These are phyloP conservation scores for Euura lappo DNA, from an alignment of 1,140 invertebrate genomes.

Conservation along the genomic window DNA sequence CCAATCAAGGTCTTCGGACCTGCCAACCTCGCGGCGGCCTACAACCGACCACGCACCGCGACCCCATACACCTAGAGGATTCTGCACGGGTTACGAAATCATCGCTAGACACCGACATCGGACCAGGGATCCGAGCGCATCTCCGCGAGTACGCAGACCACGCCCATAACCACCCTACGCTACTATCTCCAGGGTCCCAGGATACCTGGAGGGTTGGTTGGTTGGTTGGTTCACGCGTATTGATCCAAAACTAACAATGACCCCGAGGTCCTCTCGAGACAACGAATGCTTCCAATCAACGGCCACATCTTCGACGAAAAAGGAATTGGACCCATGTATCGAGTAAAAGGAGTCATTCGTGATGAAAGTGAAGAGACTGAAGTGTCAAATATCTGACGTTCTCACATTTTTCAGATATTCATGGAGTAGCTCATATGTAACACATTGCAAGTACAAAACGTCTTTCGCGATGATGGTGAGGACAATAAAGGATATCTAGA, in stretches of 20 bases:
- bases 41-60: neutral
- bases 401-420: too few relatives aligned
- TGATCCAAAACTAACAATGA: constrained; percentile 56
- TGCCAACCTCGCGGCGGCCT: constrained; percentile 50
- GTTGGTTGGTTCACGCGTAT: constrained; percentile 44
- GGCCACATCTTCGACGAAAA: too few relatives aligned
- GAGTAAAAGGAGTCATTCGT: too few relatives aligned
- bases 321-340: too few relatives aligned
- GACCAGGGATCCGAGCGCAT: constrained; percentile 33
- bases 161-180: constrained; percentile 40
- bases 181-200: constrained; percentile 44
- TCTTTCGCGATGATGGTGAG: too few relatives aligned
- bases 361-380: too few relatives aligned
- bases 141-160: constrained; percentile 56
- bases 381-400: too few relatives aligned
- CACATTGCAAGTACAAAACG: too few relatives aligned
- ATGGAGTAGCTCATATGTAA: too few relatives aligned
- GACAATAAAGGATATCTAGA: too few relatives aligned
- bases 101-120: neutral
- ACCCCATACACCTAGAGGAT: constrained; percentile 1
- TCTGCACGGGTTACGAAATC: constrained; percentile 5
- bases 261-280: constrained; percentile 52
- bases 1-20: constrained; percentile 51
- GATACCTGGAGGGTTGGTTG: constrained; percentile 52
- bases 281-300: constrained; percentile 56